Conservation (phyloP, 2,113 vertebrate genomes). For the Cisticola juncidis region DNA sequence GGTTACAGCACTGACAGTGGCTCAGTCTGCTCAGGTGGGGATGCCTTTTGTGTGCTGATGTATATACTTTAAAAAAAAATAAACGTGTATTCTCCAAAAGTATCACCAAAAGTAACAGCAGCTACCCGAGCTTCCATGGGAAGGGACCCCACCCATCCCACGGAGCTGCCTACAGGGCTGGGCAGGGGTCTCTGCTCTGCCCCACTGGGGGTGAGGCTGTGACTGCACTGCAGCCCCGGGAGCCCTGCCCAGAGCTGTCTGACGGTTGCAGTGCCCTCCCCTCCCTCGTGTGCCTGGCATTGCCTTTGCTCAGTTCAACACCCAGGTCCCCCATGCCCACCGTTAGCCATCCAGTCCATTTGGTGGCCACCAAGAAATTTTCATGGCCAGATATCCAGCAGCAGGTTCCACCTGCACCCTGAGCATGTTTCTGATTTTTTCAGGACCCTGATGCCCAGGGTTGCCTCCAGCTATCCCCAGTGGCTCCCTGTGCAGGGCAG, state of each 20-base stretch:
- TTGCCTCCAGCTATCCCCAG: accelerated
- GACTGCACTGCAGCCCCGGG: accelerated
- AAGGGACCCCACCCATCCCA: too few species aligned
- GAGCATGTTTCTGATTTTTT: accelerated
- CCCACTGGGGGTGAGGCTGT: background rate
- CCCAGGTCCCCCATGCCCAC: accelerated
- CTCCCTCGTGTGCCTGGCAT: accelerated
- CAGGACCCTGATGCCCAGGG: background rate
- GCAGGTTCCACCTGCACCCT: background rate
- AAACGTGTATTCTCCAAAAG: too few species aligned
- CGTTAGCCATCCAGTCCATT: accelerated
- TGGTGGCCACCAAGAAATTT: background rate
- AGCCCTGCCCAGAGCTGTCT: background rate
- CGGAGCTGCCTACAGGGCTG: accelerated
- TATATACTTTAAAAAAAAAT: background rate
- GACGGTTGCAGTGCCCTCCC: accelerated
- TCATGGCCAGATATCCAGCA: accelerated
- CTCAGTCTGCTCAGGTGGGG: background rate
- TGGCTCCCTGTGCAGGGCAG: background rate
- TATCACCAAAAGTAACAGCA: background rate
- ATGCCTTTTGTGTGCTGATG: accelerated
- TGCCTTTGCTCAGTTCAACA: accelerated
- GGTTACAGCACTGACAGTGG: too few species aligned
- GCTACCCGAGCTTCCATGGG: accelerated
- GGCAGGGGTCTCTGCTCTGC: background rate